phyloP scores from a whole-genome alignment of 2,797 vertebrate species.

The Furcifer pardalis region DNA sequence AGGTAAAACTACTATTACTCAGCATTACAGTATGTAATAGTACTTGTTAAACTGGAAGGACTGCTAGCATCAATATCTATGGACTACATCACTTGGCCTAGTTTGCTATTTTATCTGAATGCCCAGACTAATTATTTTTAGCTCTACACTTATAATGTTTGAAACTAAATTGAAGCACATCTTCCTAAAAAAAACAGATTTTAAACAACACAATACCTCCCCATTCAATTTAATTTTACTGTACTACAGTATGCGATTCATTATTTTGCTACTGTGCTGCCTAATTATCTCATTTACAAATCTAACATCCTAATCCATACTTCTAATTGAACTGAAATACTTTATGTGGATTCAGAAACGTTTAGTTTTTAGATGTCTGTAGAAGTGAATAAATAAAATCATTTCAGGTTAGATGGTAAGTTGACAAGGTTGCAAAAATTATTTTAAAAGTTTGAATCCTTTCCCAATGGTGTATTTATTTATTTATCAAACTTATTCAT shows the following conservation, averaged over 20 bases:
- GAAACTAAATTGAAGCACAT: not conserved
- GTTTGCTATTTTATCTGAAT: conserved; percentile 12
- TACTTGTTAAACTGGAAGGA: conserved; percentile 24
- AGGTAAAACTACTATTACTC: conserved; percentile 3
- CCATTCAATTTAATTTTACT: not conserved
- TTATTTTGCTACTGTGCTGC: not conserved
- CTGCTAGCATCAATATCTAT: not conserved
- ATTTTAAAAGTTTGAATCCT: not conserved
- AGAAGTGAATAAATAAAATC: not conserved
- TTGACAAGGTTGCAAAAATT: not conserved
- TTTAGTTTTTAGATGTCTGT: not conserved
- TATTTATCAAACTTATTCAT: too few relatives aligned
- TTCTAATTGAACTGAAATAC: not conserved
- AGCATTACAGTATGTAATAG: not conserved
- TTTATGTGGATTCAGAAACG: not conserved
- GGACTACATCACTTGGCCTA: conserved; percentile 15
- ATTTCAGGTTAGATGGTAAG: not conserved
- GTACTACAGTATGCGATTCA: not conserved
- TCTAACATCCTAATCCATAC: not conserved
- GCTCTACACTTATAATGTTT: not conserved
- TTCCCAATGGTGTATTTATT: too few relatives aligned
- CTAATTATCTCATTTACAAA: rapidly evolving
- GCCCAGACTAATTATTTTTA: not conserved
- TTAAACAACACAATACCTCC: not conserved
- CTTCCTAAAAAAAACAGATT: not conserved